phyloP scores from a whole-genome alignment of 2,113 vertebrate species.

The Mastomys natalensis region DNA sequence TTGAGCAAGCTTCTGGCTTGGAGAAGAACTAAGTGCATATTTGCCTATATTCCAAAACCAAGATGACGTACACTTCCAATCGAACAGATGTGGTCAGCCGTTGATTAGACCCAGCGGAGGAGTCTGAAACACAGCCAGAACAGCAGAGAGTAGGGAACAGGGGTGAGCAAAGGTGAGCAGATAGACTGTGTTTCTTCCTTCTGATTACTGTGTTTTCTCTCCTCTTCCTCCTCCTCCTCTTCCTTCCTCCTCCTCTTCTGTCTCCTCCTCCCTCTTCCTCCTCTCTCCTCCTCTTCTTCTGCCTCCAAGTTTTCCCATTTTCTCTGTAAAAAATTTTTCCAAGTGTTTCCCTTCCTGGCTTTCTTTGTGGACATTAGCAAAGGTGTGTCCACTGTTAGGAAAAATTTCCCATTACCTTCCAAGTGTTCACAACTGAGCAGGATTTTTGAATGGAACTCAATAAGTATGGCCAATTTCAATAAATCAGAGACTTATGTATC shows the following conservation, averaged over 20 bases:
- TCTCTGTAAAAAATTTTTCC: slow-evolving; percentile 28
- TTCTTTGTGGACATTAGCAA: slow-evolving; percentile 17
- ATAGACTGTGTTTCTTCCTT: background rate
- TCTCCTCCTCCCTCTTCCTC: background rate
- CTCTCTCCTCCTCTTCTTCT: background rate
- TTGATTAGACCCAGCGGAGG: slow-evolving; percentile 70
- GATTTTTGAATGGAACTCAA: slow-evolving; percentile 40
- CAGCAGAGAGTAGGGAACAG: background rate
- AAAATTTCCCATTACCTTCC: slow-evolving; percentile 32
- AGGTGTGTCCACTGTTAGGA: slow-evolving; percentile 49
- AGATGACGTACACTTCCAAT: slow-evolving; percentile 76
- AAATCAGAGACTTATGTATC: slow-evolving; percentile 27
- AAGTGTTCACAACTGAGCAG: slow-evolving; percentile 47
- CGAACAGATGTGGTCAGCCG: slow-evolving; percentile 79
- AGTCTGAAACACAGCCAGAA: slow-evolving; percentile 49
- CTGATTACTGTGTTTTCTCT: background rate
- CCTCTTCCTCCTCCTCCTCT: background rate
- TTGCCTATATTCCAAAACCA: slow-evolving; percentile 85
- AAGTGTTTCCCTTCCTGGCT: slow-evolving; percentile 51
- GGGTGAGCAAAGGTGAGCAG: slow-evolving; percentile 58
- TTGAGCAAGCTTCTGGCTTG: slow-evolving; percentile 79
- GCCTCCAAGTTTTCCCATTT: slow-evolving; percentile 35
- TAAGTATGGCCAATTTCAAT: slow-evolving; percentile 58
- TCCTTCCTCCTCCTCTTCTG: background rate
- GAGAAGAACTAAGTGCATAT: slow-evolving; percentile 82